Conservation (phyloP, 2,113 vertebrate genomes). For the Oenanthe melanoleuca region DNA sequence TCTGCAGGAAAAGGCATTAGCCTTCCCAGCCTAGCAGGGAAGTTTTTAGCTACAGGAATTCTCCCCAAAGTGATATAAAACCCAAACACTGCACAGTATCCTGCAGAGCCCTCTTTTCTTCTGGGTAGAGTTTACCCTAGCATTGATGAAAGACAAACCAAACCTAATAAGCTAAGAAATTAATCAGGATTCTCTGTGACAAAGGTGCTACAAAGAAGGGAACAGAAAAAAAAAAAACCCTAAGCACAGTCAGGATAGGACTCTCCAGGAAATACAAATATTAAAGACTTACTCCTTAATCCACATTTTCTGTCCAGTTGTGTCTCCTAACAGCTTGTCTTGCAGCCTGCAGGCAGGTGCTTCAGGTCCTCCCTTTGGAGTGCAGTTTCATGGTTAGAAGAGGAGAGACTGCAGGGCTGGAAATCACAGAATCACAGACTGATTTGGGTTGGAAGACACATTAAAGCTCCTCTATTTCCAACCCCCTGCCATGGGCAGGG, state of each 20-base stretch:
- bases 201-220: not conserved
- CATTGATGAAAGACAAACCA: not conserved
- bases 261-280: not conserved
- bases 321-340: not conserved
- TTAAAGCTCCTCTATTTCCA: not conserved
- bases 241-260: not conserved
- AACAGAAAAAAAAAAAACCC: not conserved
- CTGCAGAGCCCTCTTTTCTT: not conserved
- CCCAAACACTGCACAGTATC: not conserved
- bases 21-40: not conserved
- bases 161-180: not conserved
- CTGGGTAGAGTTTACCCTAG: not conserved
- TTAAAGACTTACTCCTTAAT: not conserved
- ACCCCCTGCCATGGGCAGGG: not conserved
- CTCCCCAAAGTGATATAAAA: fast-evolving
- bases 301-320: not conserved
- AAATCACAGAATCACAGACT: not conserved
- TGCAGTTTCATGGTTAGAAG: not conserved
- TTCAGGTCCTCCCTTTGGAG: not conserved
- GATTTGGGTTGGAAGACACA: not conserved
- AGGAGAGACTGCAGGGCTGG: not conserved
- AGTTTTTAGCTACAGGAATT: not conserved
- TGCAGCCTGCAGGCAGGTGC: not conserved
- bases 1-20: not conserved
- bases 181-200: not conserved